These are phyloP conservation scores for Hippasteria phrygiana DNA, from an alignment of 53 echinoderm and acorn worm genomes.

Conservation along the genomic window DNA sequence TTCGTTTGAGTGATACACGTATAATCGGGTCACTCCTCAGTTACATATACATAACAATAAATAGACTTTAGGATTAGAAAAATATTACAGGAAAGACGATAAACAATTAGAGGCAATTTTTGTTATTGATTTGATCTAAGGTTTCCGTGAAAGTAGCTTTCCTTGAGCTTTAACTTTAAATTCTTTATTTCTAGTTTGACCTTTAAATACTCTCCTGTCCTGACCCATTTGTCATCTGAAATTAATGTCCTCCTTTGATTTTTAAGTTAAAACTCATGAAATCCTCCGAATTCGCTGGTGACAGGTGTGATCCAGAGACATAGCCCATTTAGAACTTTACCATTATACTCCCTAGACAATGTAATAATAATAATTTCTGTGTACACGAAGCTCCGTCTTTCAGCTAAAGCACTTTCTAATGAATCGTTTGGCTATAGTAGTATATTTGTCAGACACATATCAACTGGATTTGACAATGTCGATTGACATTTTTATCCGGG, in stretches of 20 bases:
- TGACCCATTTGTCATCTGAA: background rate
- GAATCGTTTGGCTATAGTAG: too few species aligned
- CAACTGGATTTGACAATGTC: too few species aligned
- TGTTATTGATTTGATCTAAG: background rate
- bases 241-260: background rate
- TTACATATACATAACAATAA: too few species aligned
- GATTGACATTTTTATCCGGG: too few species aligned
- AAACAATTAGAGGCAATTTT: background rate
- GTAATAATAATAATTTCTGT: too few species aligned
- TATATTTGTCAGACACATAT: too few species aligned
- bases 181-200: background rate
- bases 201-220: background rate
- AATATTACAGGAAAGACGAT: constrained; percentile 36
- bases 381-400: too few species aligned
- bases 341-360: too few species aligned
- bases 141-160: background rate
- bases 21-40: too few species aligned
- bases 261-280: background rate
- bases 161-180: background rate
- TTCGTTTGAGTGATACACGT: background rate
- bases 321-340: constrained; percentile 1
- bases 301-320: background rate
- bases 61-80: background rate
- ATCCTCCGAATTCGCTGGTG: background rate
- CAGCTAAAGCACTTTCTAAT: too few species aligned